Percentiles rank a stretch among this genome's conserved stretches.
Evolutionary conservation across 2,797 vertebrate genomes (phyloP).

Genomic region (Cottoperca gobio): DNA sequence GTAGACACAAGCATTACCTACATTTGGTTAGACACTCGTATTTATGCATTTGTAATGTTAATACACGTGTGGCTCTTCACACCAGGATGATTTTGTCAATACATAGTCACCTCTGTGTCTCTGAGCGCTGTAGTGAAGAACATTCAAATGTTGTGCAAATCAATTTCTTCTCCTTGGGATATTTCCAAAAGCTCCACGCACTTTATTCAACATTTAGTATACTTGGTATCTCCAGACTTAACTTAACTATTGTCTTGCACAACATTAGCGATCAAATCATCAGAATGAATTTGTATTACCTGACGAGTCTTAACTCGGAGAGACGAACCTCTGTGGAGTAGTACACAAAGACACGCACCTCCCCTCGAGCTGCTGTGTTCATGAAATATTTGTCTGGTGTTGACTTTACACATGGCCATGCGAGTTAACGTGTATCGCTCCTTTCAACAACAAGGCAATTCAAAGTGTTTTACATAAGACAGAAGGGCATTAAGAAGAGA

Average conservation of each 20-base stretch:
- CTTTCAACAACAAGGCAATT: conserved; percentile 6
- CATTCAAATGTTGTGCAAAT: conserved; percentile 40
- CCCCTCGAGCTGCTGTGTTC: conserved; percentile 7
- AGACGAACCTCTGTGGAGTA: conserved; percentile 19
- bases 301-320: conserved; percentile 24
- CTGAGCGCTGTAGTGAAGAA: conserved; percentile 23
- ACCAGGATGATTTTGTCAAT: conserved; percentile 20
- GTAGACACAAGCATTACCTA: neutral
- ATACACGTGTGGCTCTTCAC: conserved; percentile 25
- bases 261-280: conserved; percentile 29
- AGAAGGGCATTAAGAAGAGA: neutral
- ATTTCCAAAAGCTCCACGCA: conserved; percentile 14
- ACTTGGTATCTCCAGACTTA: neutral
- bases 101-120: conserved; percentile 49
- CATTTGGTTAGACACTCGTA: conserved; percentile 11
- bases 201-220: conserved; percentile 27
- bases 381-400: conserved; percentile 27
- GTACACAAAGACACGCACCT: neutral
- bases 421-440: neutral
- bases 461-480: conserved; percentile 3
- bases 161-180: conserved; percentile 21
- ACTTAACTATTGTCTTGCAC: conserved; percentile 17
- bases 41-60: conserved; percentile 34
- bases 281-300: conserved; percentile 41
- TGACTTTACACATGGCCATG: neutral